Evolutionary conservation across 2,888 invertebrate species (phyloP).

Genomic region (Balanococcus diminutus): DNA sequence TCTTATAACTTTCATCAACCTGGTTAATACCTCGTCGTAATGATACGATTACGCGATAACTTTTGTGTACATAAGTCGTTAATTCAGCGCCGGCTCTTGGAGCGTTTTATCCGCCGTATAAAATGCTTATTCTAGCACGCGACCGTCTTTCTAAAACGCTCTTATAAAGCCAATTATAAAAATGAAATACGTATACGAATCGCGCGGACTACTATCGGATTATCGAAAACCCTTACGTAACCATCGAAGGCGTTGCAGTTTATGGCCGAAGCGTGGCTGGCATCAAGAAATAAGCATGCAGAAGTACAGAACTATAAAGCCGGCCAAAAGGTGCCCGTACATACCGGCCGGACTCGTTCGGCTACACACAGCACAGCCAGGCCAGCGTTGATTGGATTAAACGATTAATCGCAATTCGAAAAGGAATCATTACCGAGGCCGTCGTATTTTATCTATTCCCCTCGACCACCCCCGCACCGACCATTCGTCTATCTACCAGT

Average conservation of each 20-base stretch:
- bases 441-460: slow-evolving; percentile 12
- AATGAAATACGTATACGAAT: slow-evolving; percentile 7
- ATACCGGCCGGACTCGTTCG: not conserved
- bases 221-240: not conserved
- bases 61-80: not conserved
- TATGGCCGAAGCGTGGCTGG: slow-evolving; percentile 14
- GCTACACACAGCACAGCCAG: not conserved
- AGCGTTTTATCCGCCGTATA: not conserved
- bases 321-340: not conserved
- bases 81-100: not conserved
- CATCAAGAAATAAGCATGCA: slow-evolving; percentile 12
- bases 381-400: slow-evolving; percentile 35
- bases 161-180: slow-evolving; percentile 23
- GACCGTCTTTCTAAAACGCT: not conserved
- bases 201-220: not conserved
- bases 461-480: not conserved
- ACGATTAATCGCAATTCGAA: slow-evolving; percentile 39
- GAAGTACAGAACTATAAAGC: not conserved
- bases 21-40: slow-evolving; percentile 18
- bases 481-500: not conserved
- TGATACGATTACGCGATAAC: slow-evolving; percentile 14
- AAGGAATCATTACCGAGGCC: slow-evolving; percentile 23
- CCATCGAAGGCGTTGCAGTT: slow-evolving; percentile 23
- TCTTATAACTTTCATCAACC: slow-evolving; percentile 8
- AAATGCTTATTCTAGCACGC: not conserved